Evolutionary conservation across 1,140 invertebrate genomes (phyloP), one percentile per base, ranked within the genome.

Genomic region (Tigriopus japonicus): DNA sequence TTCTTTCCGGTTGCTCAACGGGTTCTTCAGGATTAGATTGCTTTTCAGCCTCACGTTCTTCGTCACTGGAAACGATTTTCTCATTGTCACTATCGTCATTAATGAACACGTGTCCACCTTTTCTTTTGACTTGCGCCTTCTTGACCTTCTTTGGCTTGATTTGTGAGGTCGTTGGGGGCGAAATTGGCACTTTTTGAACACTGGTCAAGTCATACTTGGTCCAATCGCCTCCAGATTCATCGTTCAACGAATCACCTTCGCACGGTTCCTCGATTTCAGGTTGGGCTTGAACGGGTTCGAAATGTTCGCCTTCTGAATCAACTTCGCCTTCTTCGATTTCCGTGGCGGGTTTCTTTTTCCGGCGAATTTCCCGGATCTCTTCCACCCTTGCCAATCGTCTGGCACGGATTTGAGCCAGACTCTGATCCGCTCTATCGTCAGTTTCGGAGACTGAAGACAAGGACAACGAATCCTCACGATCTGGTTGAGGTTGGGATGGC

Each of bases 321-420:
- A 65, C 59, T 56, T 66, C 65, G 21, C 65, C 65, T 43, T 66
- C 65, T 59, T 66, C 65, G 55, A 65, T 66, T 17, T 65, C 65
- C 45, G 62, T 63, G 24, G 24, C 55, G 2, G n/a, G 17, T 21
- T 54, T 54, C 14, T 21, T n/a, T 24, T 54, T 54, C 14, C 52
- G 52, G 7, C 24, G 15, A 1, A n/a, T 6, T 58, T 15, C 42
- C 23, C 41, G 24, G 17, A 54, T 54, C 24, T 54, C 52, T 24
- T n/a, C 23, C 1, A 59, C 59, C 9, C 61, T 55, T 35, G 40
- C 60, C 42, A 9, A 15, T 24, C 40, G 40, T 41, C 59, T 62
- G 17, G 56, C 56, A 15, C 59, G 56, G 17, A 19, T 54, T 49
- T 45, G 19, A 13, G 53, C 42, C 28, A 62, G 58, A 23, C 6